Conservation (phyloP, 2,113 vertebrate species). For the Coturnix japonica region DNA sequence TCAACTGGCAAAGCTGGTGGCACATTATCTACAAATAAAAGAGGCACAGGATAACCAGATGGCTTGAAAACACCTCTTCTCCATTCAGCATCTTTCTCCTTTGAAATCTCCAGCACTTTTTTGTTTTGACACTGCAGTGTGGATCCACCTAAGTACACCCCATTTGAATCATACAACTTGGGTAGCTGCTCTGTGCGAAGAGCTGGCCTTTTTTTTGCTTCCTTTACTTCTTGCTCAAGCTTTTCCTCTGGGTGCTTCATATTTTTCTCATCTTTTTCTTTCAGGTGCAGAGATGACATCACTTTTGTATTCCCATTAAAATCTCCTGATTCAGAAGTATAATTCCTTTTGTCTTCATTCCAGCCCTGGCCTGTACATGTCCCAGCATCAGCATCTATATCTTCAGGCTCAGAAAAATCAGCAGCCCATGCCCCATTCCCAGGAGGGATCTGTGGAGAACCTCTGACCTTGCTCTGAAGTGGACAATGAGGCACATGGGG, state of each 20-base stretch:
- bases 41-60: not conserved
- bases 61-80: not conserved
- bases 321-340: not conserved
- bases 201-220: constrained; percentile 41
- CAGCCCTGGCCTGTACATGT: not conserved
- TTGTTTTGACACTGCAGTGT: not conserved
- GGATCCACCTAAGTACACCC: not conserved
- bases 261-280: not conserved
- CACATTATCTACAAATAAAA: not conserved
- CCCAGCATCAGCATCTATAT: not conserved
- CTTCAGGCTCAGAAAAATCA: not conserved
- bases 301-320: not conserved
- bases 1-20: not conserved
- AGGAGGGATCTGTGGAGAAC: not conserved
- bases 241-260: not conserved
- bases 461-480: not conserved
- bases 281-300: not conserved
- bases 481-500: constrained; percentile 49
- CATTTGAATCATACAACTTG: not conserved
- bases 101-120: rapidly evolving
- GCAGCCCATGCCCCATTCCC: not conserved
- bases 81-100: not conserved
- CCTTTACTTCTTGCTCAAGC: not conserved
- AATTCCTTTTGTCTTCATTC: not conserved
- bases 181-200: constrained; percentile 46